Base-by-base conservation (phyloP, 2,797 vertebrate genomes). In the Coregonus ussuriensis region DNA sequence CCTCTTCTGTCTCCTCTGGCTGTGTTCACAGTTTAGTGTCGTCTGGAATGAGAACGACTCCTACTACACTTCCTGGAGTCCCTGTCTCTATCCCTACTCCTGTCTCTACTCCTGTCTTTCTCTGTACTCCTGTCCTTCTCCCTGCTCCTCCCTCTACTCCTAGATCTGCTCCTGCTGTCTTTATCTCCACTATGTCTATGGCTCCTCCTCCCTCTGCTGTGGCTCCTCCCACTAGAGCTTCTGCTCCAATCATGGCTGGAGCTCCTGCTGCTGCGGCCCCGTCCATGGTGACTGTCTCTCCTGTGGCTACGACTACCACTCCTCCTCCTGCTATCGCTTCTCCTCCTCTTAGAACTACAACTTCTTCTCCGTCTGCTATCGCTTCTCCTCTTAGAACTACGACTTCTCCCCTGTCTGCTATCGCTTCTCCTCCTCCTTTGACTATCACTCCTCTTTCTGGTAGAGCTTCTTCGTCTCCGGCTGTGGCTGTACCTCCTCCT, bases 221-320 rank as follows among this genome's bases (percentile, higher is more conserved):
- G 77, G 72, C 92, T 92, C 84, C 89, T 85, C 35, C 87, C 89
- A 4, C 85, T 87, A 76, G 85, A 76, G 66, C 90, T 89, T 7
- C 91, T 91, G 11, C 1, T 85, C 79, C 3, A 25, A 71, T 37
- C 90, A 66, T 91, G 92, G 81, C 71, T 87, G 31, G 89, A 89
- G 35, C 88, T 89, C 77, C 80, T 86, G 4, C 89, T 91, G 87
- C 67, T 92, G 14, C 84, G 63, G 79, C 91, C 93, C 67, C 91
- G 78, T 1, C 87, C 82, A 3, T 87, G 82, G 68, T 81, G 84
- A 72, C 87, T 87, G 3, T 86, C 88, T 77, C 87, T 88, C 0
- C 80, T 88, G 3, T 87, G 89, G 78, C 87, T 88, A 0, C 79
- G 93, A 87, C 63, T 83, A 33, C 72, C 87, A 74, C 86, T 86